Evolutionary conservation across 2,113 vertebrate genomes (phyloP).

Genomic region (Morphnarchus princeps): DNA sequence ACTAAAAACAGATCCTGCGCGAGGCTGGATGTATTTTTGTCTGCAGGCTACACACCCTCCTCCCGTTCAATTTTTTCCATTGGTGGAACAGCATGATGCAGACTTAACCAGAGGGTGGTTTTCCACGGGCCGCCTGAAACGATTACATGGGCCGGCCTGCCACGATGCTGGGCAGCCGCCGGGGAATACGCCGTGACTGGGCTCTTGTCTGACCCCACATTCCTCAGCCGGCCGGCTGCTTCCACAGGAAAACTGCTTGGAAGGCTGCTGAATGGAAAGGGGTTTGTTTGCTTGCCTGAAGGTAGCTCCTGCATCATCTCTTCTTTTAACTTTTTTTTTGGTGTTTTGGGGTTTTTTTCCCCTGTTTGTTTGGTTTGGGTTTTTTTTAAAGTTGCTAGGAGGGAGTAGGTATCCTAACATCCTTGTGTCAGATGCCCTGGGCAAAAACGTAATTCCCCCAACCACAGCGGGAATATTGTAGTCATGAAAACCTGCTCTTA

Average conservation of each 20-base stretch:
- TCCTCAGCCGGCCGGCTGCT: slow-evolving; percentile 78
- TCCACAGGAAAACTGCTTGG: slow-evolving; percentile 61
- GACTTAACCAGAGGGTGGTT: slow-evolving; percentile 79
- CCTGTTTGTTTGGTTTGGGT: rapidly evolving
- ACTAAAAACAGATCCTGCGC: slow-evolving; percentile 78
- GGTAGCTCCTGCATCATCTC: not conserved
- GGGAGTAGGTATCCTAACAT: not conserved
- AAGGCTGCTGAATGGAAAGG: slow-evolving; percentile 12
- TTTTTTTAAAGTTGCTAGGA: not conserved
- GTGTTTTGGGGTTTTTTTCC: too few relatives aligned
- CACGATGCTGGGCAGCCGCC: slow-evolving; percentile 70
- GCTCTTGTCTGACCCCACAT: slow-evolving; percentile 83
- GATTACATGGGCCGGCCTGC: slow-evolving; percentile 71
- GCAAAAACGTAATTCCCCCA: slow-evolving; percentile 40
- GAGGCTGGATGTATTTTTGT: slow-evolving; percentile 75
- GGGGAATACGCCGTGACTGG: slow-evolving; percentile 79
- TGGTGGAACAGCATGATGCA: slow-evolving; percentile 78
- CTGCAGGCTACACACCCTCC: slow-evolving; percentile 79
- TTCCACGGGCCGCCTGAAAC: slow-evolving; percentile 78
- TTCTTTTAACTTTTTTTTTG: not conserved
- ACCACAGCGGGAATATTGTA: slow-evolving; percentile 46
- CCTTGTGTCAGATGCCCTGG: not conserved
- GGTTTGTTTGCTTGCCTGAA: slow-evolving; percentile 37
- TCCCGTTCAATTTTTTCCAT: slow-evolving; percentile 83
- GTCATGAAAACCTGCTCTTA: not conserved